Base-by-base conservation (phyloP, 2,797 vertebrate species). In the Gymnothorax reevesii region DNA sequence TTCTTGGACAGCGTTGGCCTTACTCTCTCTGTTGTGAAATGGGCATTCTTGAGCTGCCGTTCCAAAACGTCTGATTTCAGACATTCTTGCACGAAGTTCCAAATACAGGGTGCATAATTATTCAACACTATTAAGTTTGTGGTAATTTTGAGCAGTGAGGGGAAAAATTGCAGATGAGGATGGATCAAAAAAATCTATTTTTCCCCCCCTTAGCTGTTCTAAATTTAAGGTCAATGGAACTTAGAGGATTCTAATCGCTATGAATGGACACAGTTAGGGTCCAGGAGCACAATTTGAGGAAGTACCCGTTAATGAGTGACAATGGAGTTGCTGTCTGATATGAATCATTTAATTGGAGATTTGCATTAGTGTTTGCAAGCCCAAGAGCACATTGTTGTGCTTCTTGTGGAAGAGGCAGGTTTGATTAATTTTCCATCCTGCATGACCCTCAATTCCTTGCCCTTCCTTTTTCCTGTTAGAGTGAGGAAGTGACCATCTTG, bases 211-310 rank as follows among this genome's bases (percentile, higher is more conserved):
- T n/a, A 25, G 7, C 64, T 66, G 22, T 66, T 66, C 1, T 6
- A 66, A 66, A 25, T 66, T 66, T 25, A 9, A 7, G 64, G 64
- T n/a, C 64, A 66, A 66, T n/a, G 25, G 69, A 73, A 10, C 8
- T 73, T 27, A 71, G 5, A 33, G 5, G 25, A 2, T 80, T 54
- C 52, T 7, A 80, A 54, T 79, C 75, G 13, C 42, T 22, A 88
- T 79, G 86, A 80, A 62, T 89, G 90, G 87, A 87, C 89, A 80
- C 77, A 85, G n/a, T 55, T 20, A 79, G 75, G 75, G 15, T 7
- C 33, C 54, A 27, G 33, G 20, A 86, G 57, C 33, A 89, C 88
- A 94, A 92, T 92, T 84, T 60, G 69, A 91, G 94, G 94, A 95
- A 94, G 85, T 90, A 22, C 62, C 82, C 77, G 83, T 22, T 66